These are phyloP conservation scores for Podarcis muralis DNA, from an alignment of 2,113 vertebrate species.

Conservation along the genomic window DNA sequence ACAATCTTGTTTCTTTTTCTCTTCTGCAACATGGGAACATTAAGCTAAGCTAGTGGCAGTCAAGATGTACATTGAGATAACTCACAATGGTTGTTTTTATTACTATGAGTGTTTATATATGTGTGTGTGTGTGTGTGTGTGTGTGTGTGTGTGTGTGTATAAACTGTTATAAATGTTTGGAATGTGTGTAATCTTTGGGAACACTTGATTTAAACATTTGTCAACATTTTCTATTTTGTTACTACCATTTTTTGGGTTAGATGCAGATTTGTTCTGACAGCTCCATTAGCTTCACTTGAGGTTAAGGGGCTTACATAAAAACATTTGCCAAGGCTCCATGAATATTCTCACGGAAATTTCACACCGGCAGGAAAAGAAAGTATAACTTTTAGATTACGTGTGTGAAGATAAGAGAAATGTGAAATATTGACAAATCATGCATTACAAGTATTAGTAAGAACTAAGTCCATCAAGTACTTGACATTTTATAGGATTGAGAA, in stretches of 20 bases:
- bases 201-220: neutral
- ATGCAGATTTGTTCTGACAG: rapidly evolving
- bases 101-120: neutral
- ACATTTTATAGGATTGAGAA: neutral
- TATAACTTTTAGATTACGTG: neutral
- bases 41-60: neutral
- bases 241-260: rapidly evolving
- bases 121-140: too few species aligned
- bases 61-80: neutral
- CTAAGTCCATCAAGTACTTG: neutral
- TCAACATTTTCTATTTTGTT: neutral
- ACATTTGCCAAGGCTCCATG: rapidly evolving
- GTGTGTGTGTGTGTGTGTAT: too few species aligned
- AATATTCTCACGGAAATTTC: rapidly evolving
- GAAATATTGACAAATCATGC: neutral
- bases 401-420: rapidly evolving
- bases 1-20: too few species aligned
- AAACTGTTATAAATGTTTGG: neutral
- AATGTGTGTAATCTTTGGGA: rapidly evolving
- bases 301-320: rapidly evolving
- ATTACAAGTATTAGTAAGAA: rapidly evolving
- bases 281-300: rapidly evolving
- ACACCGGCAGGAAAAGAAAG: neutral
- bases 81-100: neutral
- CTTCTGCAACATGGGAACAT: rapidly evolving